phyloP scores from a whole-genome alignment of 1,140 invertebrate genomes.

The Halyomorpha halys region DNA sequence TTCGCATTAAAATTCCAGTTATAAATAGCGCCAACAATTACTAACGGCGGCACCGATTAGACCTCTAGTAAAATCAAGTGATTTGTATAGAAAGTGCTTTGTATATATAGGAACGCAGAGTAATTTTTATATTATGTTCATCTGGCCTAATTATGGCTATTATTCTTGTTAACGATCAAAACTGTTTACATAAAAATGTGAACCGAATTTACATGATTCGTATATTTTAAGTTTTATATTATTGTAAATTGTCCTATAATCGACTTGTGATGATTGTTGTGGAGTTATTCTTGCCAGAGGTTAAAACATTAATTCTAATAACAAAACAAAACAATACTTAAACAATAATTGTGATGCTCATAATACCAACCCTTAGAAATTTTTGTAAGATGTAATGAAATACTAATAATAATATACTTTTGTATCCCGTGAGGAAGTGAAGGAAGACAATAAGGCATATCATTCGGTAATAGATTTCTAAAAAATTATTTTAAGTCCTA shows the following conservation, averaged over 20 bases:
- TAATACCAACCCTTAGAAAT: not conserved
- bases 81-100: conserved; percentile 6
- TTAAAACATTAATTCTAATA: not conserved
- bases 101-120: conserved; percentile 4
- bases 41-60: not conserved
- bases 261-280: not conserved
- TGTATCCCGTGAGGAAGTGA: not conserved
- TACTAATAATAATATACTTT: not conserved
- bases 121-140: not conserved
- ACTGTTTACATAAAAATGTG: not conserved
- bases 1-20: not conserved
- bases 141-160: not conserved
- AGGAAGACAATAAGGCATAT: conserved; percentile 13
- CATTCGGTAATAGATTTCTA: not conserved
- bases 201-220: not conserved
- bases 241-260: not conserved
- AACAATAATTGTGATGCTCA: conserved; percentile 11
- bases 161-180: conserved; percentile 14
- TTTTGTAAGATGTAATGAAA: not conserved
- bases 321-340: not conserved
- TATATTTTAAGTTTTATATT: not conserved
- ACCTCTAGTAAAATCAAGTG: not conserved
- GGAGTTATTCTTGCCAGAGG: conserved; percentile 5
- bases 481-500: not conserved
- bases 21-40: too few species aligned